These are phyloP conservation scores for Dryobotodes eremita DNA, from an alignment of 2,888 invertebrate species.

Conservation along the genomic window DNA sequence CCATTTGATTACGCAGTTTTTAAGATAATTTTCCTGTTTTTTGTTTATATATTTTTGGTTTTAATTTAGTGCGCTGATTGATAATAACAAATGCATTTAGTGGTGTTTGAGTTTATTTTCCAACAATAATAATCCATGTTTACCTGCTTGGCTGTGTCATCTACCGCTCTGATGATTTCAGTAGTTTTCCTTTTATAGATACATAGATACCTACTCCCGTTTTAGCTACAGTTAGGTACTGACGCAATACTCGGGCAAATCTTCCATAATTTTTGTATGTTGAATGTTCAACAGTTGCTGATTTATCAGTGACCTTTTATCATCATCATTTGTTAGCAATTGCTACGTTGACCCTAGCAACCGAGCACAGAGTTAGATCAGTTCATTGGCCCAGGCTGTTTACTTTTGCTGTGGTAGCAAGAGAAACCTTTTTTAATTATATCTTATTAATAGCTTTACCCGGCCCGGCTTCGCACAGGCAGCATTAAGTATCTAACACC, in stretches of 20 bases:
- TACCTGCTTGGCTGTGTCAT: neutral
- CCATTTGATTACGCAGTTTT: slow-evolving; percentile 48
- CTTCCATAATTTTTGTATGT: neutral
- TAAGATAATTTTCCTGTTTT: slow-evolving; percentile 58
- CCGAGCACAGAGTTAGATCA: slow-evolving; percentile 14
- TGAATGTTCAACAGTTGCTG: neutral
- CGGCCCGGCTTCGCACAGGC: too few species aligned
- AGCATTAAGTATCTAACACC: too few species aligned
- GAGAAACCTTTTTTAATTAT: neutral
- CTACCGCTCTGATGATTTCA: neutral
- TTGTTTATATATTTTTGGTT: slow-evolving; percentile 38
- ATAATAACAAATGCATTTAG: slow-evolving; percentile 11
- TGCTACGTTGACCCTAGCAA: slow-evolving; percentile 24
- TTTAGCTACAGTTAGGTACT: neutral
- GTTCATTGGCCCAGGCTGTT: slow-evolving; percentile 22
- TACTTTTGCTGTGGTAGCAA: neutral
- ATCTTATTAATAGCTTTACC: too few species aligned
- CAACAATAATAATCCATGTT: neutral
- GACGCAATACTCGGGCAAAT: neutral
- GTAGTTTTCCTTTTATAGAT: neutral
- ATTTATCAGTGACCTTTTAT: slow-evolving; percentile 24
- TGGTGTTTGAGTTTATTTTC: slow-evolving; percentile 2
- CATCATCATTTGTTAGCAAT: slow-evolving; percentile 32
- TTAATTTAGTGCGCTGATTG: slow-evolving; percentile 18
- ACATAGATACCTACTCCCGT: neutral